Base-by-base conservation (phyloP, 2,888 invertebrate genomes). In the Patella caerulea region DNA sequence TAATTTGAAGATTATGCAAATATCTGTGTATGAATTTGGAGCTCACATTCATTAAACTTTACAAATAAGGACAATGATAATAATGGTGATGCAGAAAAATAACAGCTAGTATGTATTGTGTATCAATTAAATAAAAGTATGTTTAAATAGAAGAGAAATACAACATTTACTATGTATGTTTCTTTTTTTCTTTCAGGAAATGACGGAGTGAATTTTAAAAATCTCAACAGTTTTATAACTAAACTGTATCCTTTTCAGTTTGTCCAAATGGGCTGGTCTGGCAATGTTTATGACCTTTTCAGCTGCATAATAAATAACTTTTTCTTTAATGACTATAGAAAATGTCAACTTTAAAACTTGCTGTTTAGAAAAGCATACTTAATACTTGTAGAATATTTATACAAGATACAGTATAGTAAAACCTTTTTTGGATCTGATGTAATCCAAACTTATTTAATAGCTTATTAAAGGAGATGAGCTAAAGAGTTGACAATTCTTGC, bases 221-320 rank as follows among this genome's bases (percentile, higher is more conserved):
- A 81, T 71, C 74, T 83, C 75, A 78, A 81, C 54, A 78, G 79
- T 56, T 81, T 84, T 53, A 79, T 83, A 73, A 74, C 82, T 12
- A 82, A 79, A 65, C 69, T 84, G 84, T 84, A 84, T 84, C 82
- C 82, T 82, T 84, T 74, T 52, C 29, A 14, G 17, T 29, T 71
- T 69, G 15, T 19, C 52, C 19, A 11, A 56, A 56, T 56, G n/a
- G 15, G 3, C 56, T 56, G 34, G 34, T 34, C 34, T 34, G 5
- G 4, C 34, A 7, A 34, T 34, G 34, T 34, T 34, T 34, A 34
- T 34, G 34, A 34, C 34, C 34, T 34, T 45, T 45, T 45, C 9
- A 45, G 7, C 1, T 4, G 5, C 9, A 45, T 45, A 5, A 9
- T 45, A 45, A 7, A 45, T 45, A 45, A 45, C 45, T 9, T 45